A percentile compares a stretch with the other conserved stretches of the same genome.
phyloP scores from a whole-genome alignment of 2,113 vertebrate genomes.

The Pelusios castaneus region DNA sequence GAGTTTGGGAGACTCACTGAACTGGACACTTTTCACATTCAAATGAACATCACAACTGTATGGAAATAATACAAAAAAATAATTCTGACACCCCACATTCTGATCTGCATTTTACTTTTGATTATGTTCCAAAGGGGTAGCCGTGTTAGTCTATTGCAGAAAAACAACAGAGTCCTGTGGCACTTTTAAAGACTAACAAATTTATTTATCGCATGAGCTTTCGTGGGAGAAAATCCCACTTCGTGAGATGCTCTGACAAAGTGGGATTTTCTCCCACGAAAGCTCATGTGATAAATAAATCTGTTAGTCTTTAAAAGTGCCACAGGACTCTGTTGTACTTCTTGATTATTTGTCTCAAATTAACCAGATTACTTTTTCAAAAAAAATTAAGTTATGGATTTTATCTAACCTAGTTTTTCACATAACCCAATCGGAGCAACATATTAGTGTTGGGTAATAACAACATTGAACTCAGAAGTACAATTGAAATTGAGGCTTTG shows the following conservation, averaged over 20 bases:
- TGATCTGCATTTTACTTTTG: too few species aligned
- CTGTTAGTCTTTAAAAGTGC: too few species aligned
- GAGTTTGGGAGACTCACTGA: not conserved
- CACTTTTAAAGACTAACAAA: too few species aligned
- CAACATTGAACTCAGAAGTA: rapidly evolving
- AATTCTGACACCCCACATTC: not conserved
- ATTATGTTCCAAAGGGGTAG: too few species aligned
- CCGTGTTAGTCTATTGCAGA: too few species aligned
- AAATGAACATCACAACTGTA: not conserved
- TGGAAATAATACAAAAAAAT: not conserved
- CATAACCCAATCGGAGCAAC: not conserved
- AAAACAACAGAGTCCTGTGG: too few species aligned
- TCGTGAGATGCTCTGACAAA: too few species aligned
- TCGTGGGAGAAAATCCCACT: too few species aligned
- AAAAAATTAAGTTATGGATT: not conserved
- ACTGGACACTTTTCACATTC: rapidly evolving
- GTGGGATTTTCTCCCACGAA: too few species aligned
- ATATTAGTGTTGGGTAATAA: not conserved
- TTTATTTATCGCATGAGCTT: too few species aligned
- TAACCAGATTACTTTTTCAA: not conserved
- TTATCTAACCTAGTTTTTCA: not conserved
- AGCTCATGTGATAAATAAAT: too few species aligned
- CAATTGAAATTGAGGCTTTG: rapidly evolving
- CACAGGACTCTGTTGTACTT: not conserved
- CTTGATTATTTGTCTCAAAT: not conserved